Evolutionary conservation across 2,888 invertebrate genomes (phyloP), one percentile per base, ranked within the genome.

Genomic region (Synergus laeviventris): DNA sequence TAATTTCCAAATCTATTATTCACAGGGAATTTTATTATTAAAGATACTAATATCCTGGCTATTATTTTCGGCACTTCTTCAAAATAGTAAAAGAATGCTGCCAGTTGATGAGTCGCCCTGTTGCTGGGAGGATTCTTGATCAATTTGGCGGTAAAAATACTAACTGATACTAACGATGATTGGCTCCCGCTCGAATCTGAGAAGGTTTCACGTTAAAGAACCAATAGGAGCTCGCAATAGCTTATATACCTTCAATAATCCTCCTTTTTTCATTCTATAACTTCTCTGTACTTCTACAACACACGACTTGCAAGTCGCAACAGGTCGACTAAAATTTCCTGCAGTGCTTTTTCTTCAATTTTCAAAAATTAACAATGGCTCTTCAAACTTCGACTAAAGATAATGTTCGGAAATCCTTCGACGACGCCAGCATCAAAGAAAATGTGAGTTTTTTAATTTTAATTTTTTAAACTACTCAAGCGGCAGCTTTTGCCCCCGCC

Each of bases 341-440:
- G 11, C 21, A 56, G 56, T 56, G 21, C 12, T 56, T 21, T 56
- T 14, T 56, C 21, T 21, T 21, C 11, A 21, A 21, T 56, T 9
- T 56, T 56, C 2, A 56, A 56, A 5, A 61, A 21, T 66, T 61
- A 38, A 78, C 36, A 31, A 85, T 85, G 84, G 84, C 89, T 77
- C 85, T 91, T 18, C 87, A 87, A 77, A 77, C 85, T 16, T 88
- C 88, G 0, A 90, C 87, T 18, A 91, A 91, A 76, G 89, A 90
- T 74, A 91, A 91, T 78, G 85, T 91, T 31, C 84, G 83, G 12
- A 85, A 84, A 59, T 82, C 84, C 16, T 76, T 90, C 1, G 89
- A 90, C 60, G 83, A 85, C 3, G 80, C 90, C 24, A 85, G 82
- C 3, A 82, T 90, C 11, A 86, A 86, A 42, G 87, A 86, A 45